Percentiles rank a stretch among this genome's conserved stretches.
Conservation (phyloP, 2,113 vertebrate genomes). For the Ginglymostoma cirratum region DNA sequence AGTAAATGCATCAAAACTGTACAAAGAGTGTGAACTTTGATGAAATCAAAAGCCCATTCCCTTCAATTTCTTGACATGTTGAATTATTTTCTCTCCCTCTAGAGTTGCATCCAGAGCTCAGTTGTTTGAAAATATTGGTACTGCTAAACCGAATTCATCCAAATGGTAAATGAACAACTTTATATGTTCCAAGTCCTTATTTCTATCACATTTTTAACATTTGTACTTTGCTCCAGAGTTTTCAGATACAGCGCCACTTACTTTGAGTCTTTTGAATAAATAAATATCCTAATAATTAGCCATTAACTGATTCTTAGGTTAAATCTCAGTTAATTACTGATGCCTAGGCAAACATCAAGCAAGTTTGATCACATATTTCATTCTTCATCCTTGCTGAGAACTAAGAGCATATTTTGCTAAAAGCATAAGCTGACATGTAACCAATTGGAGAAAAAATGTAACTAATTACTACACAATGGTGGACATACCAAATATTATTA, state of each 20-base stretch:
- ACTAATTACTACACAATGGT: background rate
- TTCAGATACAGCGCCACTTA: background rate
- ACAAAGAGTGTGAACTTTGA: background rate
- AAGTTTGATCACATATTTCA: background rate
- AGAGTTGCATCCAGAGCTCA: slow-evolving; percentile 74
- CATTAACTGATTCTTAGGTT: background rate
- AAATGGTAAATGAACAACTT: slow-evolving; percentile 63
- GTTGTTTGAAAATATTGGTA: slow-evolving; percentile 77
- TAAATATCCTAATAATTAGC: background rate
- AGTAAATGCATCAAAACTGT: background rate
- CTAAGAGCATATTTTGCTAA: background rate
- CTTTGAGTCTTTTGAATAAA: background rate
- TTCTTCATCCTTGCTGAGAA: background rate
- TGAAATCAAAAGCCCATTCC: background rate
- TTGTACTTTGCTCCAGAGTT: background rate
- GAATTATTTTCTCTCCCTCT: slow-evolving; percentile 48
- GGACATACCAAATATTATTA: background rate
- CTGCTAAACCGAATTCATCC: slow-evolving; percentile 61
- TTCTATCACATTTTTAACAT: background rate
- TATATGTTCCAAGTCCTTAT: background rate
- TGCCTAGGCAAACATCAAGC: background rate
- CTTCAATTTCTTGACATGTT: background rate
- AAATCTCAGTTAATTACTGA: background rate
- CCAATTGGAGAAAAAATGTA: background rate
- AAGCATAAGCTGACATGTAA: background rate